Evolutionary conservation across 2,797 vertebrate species (phyloP).

Genomic region (Simalia tracyae): DNA sequence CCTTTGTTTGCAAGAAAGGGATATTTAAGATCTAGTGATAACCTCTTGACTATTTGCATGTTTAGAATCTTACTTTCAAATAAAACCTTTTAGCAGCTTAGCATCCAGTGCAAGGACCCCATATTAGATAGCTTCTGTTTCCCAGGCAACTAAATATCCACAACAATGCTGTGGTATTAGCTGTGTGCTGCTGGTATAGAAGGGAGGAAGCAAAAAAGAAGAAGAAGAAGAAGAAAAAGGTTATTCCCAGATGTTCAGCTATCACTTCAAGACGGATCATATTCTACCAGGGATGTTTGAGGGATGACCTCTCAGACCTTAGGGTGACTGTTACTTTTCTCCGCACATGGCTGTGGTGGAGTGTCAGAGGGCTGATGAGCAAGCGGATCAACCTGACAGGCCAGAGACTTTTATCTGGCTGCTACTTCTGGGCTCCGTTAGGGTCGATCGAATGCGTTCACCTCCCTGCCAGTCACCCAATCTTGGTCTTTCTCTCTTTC

Average conservation of each 20-base stretch:
- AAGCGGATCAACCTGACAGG: conserved; percentile 62
- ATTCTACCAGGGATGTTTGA: conserved; percentile 46
- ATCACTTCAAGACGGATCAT: conserved; percentile 23
- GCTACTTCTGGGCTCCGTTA: conserved; percentile 65
- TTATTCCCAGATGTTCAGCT: conserved; percentile 50
- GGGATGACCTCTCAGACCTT: conserved; percentile 54
- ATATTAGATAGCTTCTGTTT: conserved; percentile 64
- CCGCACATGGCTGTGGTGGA: conserved; percentile 51
- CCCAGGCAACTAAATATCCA: conserved; percentile 73
- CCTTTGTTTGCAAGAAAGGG: not conserved
- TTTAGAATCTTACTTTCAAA: conserved; percentile 11
- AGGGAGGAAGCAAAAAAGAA: not conserved
- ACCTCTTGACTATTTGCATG: not conserved
- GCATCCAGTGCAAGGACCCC: conserved; percentile 51
- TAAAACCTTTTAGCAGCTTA: conserved; percentile 9
- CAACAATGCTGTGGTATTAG: conserved; percentile 45
- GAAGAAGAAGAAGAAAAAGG: not conserved
- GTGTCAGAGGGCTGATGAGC: conserved; percentile 61
- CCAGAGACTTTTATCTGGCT: conserved; percentile 55
- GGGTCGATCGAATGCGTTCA: conserved; percentile 58
- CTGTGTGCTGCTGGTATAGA: conserved; percentile 22
- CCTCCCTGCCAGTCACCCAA: conserved; percentile 24
- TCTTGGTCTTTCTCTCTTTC: conserved; percentile 43
- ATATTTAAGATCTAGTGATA: not conserved
- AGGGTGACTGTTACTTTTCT: conserved; percentile 52